Percentiles rank a stretch among this genome's conserved stretches.
Conservation (phyloP, 2,797 vertebrate species). For the Sebastes kiyomatsui region DNA sequence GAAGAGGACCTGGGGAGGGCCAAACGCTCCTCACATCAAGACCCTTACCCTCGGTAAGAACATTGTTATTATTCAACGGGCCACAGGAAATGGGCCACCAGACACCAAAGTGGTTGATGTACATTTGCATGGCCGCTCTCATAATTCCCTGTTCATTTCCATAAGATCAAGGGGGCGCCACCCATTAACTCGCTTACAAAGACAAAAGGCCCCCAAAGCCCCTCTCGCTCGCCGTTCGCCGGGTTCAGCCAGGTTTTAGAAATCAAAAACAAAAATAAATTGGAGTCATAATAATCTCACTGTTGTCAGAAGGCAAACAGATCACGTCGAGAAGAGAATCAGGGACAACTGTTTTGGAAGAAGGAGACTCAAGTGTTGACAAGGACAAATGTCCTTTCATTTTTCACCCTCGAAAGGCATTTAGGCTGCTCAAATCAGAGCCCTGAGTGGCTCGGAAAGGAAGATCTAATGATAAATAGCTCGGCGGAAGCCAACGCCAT, state of each 20-base stretch:
- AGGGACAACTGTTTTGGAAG: constrained; percentile 63
- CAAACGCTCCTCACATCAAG: constrained; percentile 83
- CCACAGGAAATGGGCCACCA: constrained; percentile 83
- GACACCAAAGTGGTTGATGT: constrained; percentile 84
- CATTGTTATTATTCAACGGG: constrained; percentile 80
- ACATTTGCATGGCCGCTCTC: constrained; percentile 83
- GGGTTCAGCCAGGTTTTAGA: constrained; percentile 67
- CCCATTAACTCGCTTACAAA: constrained; percentile 83
- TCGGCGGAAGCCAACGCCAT: constrained; percentile 58
- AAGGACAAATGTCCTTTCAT: constrained; percentile 74
- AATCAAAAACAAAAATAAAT: constrained; percentile 72
- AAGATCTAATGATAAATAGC: constrained; percentile 78
- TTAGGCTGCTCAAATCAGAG: constrained; percentile 75
- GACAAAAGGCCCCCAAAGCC: constrained; percentile 79
- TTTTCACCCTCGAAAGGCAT: constrained; percentile 76
- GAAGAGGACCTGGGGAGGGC: constrained; percentile 80
- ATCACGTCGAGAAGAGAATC: constrained; percentile 74
- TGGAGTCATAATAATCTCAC: constrained; percentile 61
- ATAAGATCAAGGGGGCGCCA: constrained; percentile 83
- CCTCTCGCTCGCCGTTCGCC: constrained; percentile 66
- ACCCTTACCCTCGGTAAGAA: constrained; percentile 82
- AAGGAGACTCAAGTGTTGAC: constrained; percentile 70
- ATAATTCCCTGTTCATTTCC: constrained; percentile 84
- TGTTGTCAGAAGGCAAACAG: constrained; percentile 71
- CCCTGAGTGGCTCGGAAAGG: constrained; percentile 67